Evolutionary conservation across 2,113 vertebrate species (phyloP), one percentile per base, ranked within the genome.

Genomic region (Heteronetta atricapilla): DNA sequence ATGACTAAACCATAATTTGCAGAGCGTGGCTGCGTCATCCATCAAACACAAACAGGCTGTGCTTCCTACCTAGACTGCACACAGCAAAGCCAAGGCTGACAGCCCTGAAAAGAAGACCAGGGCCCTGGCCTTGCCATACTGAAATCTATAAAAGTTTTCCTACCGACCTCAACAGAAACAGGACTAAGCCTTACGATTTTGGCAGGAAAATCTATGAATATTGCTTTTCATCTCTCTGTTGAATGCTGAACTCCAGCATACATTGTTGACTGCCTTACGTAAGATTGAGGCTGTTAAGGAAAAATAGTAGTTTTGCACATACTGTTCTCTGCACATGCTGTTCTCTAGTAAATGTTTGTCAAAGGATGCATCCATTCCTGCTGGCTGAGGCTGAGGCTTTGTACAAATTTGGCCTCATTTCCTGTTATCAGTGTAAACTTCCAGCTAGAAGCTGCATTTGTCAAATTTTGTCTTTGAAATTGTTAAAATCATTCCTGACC

Each of bases 271-370:
- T 86, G 91, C 82, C 82, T 93, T 59, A 82, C 4, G n/a, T 85
- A 55, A 93, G 78, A 31, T 4, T 59, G 55, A 50, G 62, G 58
- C 73, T 59, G 67, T 3, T 44, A 52, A 33, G 81, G 38, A 79
- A 88, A 48, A 62, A n/a, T 5, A 53, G 76, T 67, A 36, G 34
- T 58, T 85, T 68, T 85, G 93, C 70, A 89, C 88, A 23, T 52
- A 50, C 76, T 94, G 95, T 90, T 91, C 95, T 83, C 82, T 91
- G 96, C 17, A 91, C 78, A 55, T 42, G 72, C 25, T 96, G 95
- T 94, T 91, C 96, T 92, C 38, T 44, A 38, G 62, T 14, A 56
- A 89, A 84, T 69, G 44, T 48, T 91, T 87, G 50, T 33, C 11
- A 12, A 12, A 48, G 60, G 86, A 18, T 90, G 80, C 87, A 23